Conservation (phyloP, 2,113 vertebrate genomes). For the Varanus komodoensis region DNA sequence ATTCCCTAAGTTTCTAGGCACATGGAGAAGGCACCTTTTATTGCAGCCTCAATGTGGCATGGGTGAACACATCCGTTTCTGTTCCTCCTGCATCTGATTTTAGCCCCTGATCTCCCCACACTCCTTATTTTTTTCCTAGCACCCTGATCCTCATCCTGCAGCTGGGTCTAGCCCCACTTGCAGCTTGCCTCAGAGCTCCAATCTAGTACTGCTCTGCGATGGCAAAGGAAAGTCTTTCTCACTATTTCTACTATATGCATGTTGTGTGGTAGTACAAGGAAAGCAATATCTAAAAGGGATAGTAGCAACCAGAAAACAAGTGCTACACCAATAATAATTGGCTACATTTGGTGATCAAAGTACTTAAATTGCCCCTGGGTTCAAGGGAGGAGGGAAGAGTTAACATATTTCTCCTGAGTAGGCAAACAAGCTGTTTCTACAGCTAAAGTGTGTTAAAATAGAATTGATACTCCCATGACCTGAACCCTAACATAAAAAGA, state of each 20-base stretch:
- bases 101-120: background rate
- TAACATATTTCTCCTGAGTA: background rate
- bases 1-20: background rate
- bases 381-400: background rate
- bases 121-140: background rate
- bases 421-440: background rate
- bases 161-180: background rate
- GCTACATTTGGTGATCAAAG: slow-evolving; percentile 2
- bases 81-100: background rate
- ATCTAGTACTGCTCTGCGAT: background rate
- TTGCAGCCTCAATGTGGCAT: background rate
- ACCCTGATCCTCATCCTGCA: background rate
- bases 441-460: background rate
- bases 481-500: background rate
- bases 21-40: background rate
- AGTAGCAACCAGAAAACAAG: background rate
- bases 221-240: background rate
- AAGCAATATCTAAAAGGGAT: background rate
- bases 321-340: slow-evolving; percentile 2
- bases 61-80: background rate
- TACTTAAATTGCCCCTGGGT: background rate
- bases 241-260: background rate
- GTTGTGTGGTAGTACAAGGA: background rate
- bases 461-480: slow-evolving; percentile 1
- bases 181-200: background rate